Evolutionary conservation across 2,888 invertebrate species (phyloP), one percentile per base, ranked within the genome.

Genomic region (Phasia obesa): DNA sequence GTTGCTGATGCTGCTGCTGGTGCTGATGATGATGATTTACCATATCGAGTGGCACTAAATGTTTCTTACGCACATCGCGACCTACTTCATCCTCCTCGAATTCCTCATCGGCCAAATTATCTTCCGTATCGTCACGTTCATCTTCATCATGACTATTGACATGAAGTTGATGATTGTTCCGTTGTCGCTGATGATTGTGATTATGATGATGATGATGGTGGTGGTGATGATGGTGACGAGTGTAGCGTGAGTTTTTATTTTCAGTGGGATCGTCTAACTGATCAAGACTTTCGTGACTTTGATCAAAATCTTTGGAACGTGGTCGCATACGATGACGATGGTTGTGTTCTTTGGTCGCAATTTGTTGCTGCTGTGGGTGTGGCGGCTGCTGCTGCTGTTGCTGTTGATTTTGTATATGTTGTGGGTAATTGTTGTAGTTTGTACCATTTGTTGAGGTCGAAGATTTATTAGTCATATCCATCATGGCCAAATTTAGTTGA

Each of bases 11-110:
- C 9, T 35, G 57, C 9, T 35, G 31, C 4, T 64, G 51, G 4
- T 53, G 64, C 17, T 49, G 31, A 7, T 80, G 73, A 55, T 80
- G 84, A 60, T 81, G 69, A 69, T 81, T 79, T 19, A 60, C 55
- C 27, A 65, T 31, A 9, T 85, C 84, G 1, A 55, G 55, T 59
- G 80, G 79, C 0, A 73, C 38, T 51, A 87, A 62, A 17, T 87
- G 89, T 75, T 87, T 90, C 73, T 89, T 90, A 49, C 88, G 87
- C 35, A 90, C 90, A 86, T 90, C 90, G 38, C 88, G 89, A 27
- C 89, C 88, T 38, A 89, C 89, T 84, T 90, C 91, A 84, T 91
- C 91, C 67, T 91, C 91, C 84, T 91, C 91, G 80, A 91, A 90
- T 80, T 91, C 91, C 55, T 90, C 91, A 77, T 91, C 91, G 76